Evolutionary conservation across 2,113 vertebrate species (phyloP), one percentile per base, ranked within the genome.

Genomic region (Crotalus viridis): DNA sequence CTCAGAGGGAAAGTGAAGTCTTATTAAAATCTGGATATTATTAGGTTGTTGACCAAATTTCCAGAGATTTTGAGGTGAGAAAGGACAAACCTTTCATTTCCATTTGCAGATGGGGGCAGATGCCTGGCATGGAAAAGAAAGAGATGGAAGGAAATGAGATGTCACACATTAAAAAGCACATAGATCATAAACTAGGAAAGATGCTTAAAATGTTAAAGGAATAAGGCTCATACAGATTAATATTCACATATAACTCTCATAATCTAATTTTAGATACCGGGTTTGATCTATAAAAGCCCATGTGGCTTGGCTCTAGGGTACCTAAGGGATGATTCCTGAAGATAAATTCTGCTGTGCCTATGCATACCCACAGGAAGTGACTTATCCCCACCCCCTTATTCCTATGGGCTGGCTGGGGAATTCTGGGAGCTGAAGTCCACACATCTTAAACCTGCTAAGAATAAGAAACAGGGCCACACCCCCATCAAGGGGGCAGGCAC

Each of bases 11-110:
- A 97, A 96, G 96, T 94, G 95, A 97, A 97, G 96, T 96, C 92
- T 97, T 98, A 98, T 97, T 97, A 98, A 97, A 97, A 92, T 95
- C 92, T 95, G 96, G 96, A 90, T 97, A 97, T 97, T 97, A 97
- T 97, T 97, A 96, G 96, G 96, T 96, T 97, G 96, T 97, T 98
- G 98, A 97, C 97, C 97, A 97, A 95, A 96, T 96, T 97, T 97
- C 97, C 97, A 97, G 96, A 97, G 97, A 96, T 97, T 96, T 94
- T 89, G 93, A 97, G 97, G 97, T 97, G 97, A 97, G 96, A 97
- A 98, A 95, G 94, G 85, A 39, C 81, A 96, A 92, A 95, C 94
- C 95, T 95, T 94, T 96, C 96, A 94, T 96, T 95, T 94, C 93
- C 95, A 95, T 96, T 94, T 97, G 95, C 64, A 94, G 95, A 95